Conservation (phyloP, 1,140 invertebrate genomes). For the Euwallacea fornicatus region DNA sequence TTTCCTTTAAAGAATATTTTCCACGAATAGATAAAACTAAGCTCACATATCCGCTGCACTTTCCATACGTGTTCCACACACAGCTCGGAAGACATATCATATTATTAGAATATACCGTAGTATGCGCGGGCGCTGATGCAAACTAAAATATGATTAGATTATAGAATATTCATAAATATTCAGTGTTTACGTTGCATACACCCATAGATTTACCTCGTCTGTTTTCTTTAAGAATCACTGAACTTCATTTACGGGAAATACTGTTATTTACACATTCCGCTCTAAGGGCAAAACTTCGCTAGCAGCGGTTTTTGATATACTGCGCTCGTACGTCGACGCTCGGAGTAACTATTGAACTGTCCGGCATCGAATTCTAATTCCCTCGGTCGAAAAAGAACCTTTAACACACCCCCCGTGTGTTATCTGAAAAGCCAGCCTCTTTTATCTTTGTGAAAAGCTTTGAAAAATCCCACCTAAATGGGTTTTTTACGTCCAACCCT, state of each 20-base stretch:
- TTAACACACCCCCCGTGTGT: slow-evolving; percentile 17
- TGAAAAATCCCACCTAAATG: slow-evolving; percentile 24
- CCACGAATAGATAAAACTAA: no score
- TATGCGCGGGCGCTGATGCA: slow-evolving; percentile 7
- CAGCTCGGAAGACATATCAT: slow-evolving; percentile 1
- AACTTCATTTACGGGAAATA: not conserved
- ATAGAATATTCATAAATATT: slow-evolving; percentile 23
- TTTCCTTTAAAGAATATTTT: no score
- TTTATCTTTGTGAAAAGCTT: slow-evolving; percentile 21
- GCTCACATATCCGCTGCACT: no score
- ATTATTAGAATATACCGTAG: slow-evolving; percentile 17
- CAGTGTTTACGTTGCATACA: slow-evolving; percentile 11
- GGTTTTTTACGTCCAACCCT: slow-evolving; percentile 14
- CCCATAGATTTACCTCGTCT: not conserved
- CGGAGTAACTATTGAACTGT: not conserved
- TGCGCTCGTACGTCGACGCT: not conserved
- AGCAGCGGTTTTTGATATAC: not conserved
- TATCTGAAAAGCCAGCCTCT: slow-evolving; percentile 24
- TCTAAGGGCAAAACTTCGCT: not conserved
- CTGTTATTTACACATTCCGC: not conserved
- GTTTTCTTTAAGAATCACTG: slow-evolving; percentile 11
- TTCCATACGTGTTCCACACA: no score
- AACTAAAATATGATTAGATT: slow-evolving; percentile 17
- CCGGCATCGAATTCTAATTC: slow-evolving; percentile 24
- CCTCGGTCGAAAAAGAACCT: slow-evolving; percentile 7